These are phyloP conservation scores for Chymomyza fuscimana DNA, from an alignment of 2,888 invertebrate genomes.

Conservation along the genomic window DNA sequence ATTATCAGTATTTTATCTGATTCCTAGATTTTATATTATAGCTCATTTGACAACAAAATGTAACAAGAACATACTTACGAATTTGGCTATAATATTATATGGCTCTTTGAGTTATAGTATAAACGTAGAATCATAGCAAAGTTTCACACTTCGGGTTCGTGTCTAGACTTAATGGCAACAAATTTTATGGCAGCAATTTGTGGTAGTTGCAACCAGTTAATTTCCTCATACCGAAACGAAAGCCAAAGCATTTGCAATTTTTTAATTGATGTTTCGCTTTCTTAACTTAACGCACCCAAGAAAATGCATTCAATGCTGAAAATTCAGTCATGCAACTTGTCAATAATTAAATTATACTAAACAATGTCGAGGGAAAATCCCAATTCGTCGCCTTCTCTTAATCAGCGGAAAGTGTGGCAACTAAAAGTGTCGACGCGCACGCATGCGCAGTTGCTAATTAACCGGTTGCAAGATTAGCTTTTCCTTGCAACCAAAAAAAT, in stretches of 20 bases:
- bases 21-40: too few relatives aligned
- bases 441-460: constrained; percentile 1
- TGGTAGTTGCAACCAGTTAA: constrained; percentile 17
- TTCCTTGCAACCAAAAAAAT: background rate
- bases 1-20: too few relatives aligned
- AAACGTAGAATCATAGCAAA: background rate
- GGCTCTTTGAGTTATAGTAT: background rate
- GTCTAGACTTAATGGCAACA: background rate
- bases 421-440: background rate
- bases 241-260: constrained; percentile 58
- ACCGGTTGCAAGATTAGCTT: background rate
- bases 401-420: constrained; percentile 13
- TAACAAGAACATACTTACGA: too few relatives aligned
- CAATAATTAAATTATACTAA: constrained; percentile 54
- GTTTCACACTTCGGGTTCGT: background rate
- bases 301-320: constrained; percentile 4
- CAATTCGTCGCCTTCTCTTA: constrained; percentile 30
- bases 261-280: constrained; percentile 69
- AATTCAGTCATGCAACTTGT: constrained; percentile 36
- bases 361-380: constrained; percentile 37
- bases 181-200: background rate
- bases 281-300: constrained; percentile 57
- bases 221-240: constrained; percentile 68
- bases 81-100: too few relatives aligned
- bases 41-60: too few relatives aligned